These are phyloP conservation scores for Blastomussa wellsi DNA, from an alignment of 92 coral and sea anemone genomes.

Conservation along the genomic window DNA sequence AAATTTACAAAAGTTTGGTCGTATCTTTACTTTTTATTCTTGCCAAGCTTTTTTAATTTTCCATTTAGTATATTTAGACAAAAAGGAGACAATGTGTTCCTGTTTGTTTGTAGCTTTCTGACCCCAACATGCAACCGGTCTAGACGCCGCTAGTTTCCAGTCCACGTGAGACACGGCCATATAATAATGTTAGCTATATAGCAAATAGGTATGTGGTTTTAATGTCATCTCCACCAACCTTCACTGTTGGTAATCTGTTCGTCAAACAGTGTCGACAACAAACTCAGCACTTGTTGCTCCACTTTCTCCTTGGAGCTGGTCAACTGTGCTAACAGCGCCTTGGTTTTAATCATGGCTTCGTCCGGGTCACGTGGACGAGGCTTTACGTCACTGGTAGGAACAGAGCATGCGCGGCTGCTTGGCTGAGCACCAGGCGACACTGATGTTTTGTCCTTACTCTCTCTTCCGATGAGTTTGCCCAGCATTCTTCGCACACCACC, in stretches of 20 bases:
- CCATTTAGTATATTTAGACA: too few species aligned
- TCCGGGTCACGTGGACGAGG: slow-evolving; percentile 11
- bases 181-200: background rate
- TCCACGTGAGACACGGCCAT: too few species aligned
- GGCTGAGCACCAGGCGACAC: slow-evolving; percentile 22
- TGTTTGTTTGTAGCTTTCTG: too few species aligned
- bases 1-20: too few species aligned
- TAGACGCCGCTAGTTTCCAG: too few species aligned
- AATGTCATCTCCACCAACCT: slow-evolving; percentile 45
- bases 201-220: background rate
- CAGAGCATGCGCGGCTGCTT: slow-evolving; percentile 12
- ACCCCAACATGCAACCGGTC: too few species aligned
- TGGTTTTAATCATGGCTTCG: slow-evolving; percentile 40
- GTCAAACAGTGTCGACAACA: slow-evolving; percentile 70
- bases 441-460: slow-evolving; percentile 30
- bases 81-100: too few species aligned
- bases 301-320: slow-evolving; percentile 75
- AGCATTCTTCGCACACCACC: slow-evolving; percentile 71
- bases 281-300: slow-evolving; percentile 71
- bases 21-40: too few species aligned
- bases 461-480: slow-evolving; percentile 63
- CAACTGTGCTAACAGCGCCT: slow-evolving; percentile 58
- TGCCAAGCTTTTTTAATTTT: too few species aligned
- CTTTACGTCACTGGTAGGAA: background rate
- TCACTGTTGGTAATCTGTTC: slow-evolving; percentile 72